phyloP scores from a whole-genome alignment of 1,140 invertebrate species.

The Notospermus geniculatus region DNA sequence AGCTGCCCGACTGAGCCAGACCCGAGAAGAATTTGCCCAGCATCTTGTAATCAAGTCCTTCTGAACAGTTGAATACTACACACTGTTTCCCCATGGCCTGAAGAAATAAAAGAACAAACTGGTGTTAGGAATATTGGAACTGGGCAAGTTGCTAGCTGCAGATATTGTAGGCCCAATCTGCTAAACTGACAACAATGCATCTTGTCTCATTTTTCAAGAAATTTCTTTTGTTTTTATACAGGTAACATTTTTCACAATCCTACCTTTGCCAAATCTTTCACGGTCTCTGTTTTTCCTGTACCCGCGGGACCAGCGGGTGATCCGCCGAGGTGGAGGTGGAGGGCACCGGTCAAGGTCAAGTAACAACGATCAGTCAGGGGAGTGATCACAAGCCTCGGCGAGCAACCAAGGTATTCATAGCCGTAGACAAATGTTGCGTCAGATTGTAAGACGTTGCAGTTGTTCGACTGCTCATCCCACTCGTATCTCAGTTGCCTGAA shows the following conservation, averaged over 20 bases:
- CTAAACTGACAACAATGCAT: too few relatives aligned
- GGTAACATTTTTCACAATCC: not conserved
- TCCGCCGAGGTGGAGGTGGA: constrained; percentile 73
- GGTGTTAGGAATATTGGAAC: too few relatives aligned
- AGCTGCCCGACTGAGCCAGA: constrained; percentile 78
- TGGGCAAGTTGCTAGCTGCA: too few relatives aligned
- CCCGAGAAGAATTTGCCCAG: constrained; percentile 73
- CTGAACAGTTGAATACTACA: constrained; percentile 35
- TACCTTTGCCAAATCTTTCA: constrained; percentile 80
- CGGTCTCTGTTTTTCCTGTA: constrained; percentile 56
- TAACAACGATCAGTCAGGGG: constrained; percentile 61
- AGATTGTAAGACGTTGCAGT: constrained; percentile 49
- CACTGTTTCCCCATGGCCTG: constrained; percentile 72
- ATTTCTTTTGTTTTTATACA: too few relatives aligned
- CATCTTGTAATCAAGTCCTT: constrained; percentile 34
- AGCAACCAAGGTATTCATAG: constrained; percentile 57
- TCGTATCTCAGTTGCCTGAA: constrained; percentile 57
- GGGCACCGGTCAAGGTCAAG: constrained; percentile 63
- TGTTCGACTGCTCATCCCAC: constrained; percentile 53
- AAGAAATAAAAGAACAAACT: constrained; percentile 50
- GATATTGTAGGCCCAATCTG: too few relatives aligned
- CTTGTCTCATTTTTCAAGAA: too few relatives aligned
- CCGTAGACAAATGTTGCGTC: constrained; percentile 53
- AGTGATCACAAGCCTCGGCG: constrained; percentile 56
- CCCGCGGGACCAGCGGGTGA: constrained; percentile 54